A percentile compares a stretch with the other conserved stretches of the same genome.
Evolutionary conservation across 2,888 invertebrate genomes (phyloP).

Genomic region (Archaeoteleia sp.): DNA sequence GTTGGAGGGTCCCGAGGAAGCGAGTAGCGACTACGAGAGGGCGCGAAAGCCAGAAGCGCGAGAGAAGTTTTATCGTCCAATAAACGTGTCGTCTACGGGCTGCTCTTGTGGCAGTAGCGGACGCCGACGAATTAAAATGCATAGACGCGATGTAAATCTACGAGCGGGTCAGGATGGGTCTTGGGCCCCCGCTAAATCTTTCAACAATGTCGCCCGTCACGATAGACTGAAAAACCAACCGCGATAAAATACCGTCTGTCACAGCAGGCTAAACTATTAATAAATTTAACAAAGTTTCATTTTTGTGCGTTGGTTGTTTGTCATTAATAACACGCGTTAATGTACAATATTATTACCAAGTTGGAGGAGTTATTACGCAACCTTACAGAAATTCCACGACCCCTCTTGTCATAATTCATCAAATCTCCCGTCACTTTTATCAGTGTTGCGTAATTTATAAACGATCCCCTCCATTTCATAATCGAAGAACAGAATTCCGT

Average conservation of each 20-base stretch:
- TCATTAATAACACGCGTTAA: too few species aligned
- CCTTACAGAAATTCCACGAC: conserved; percentile 40
- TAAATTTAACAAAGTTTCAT: too few species aligned
- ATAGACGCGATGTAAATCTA: conserved; percentile 67
- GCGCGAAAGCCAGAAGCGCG: conserved; percentile 58
- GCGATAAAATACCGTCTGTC: too few species aligned
- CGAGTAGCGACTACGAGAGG: conserved; percentile 54
- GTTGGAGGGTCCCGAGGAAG: conserved; percentile 36
- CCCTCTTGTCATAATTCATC: conserved; percentile 52
- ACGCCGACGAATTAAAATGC: conserved; percentile 67
- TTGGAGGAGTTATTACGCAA: conserved; percentile 44
- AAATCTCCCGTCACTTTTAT: conserved; percentile 52
- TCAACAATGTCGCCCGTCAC: not conserved
- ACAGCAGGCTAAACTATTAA: too few species aligned
- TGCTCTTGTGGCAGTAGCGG: conserved; percentile 46
- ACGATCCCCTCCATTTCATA: conserved; percentile 30
- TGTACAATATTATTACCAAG: conserved; percentile 3
- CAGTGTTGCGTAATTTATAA: conserved; percentile 52
- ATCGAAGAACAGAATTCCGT: conserved; percentile 46
- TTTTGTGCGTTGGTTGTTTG: too few species aligned
- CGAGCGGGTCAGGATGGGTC: conserved; percentile 28
- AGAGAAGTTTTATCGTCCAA: conserved; percentile 71
- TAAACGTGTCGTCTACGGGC: conserved; percentile 70
- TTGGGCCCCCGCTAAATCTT: conserved; percentile 6
- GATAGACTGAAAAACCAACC: too few species aligned